A percentile compares a stretch with the other conserved stretches of the same genome.
Conservation (phyloP, 1,140 invertebrate species). For the Drosophila pruinosa region DNA sequence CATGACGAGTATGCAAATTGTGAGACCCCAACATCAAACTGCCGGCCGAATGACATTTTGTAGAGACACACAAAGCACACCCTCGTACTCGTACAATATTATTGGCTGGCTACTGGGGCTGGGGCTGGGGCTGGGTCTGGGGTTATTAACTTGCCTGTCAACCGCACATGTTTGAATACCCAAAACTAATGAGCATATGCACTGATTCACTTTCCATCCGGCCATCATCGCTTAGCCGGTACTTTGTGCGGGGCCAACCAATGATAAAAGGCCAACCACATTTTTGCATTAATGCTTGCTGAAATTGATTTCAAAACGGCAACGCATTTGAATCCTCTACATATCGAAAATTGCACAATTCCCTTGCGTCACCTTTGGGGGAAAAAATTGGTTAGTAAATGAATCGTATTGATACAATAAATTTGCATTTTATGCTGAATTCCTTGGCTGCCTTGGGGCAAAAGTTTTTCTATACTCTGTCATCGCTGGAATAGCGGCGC, state of each 20-base stretch:
- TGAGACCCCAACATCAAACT: not conserved
- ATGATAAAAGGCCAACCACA: slow-evolving; percentile 12
- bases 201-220: slow-evolving; percentile 1
- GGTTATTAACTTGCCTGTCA: slow-evolving; percentile 27
- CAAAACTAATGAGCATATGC: slow-evolving; percentile 25
- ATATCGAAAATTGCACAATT: not conserved
- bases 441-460: not conserved
- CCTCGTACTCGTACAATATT: not conserved
- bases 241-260: not conserved
- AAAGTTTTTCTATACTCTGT: not conserved
- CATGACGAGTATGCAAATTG: slow-evolving; percentile 15
- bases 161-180: slow-evolving; percentile 18
- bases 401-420: not conserved
- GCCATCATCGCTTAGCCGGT: not conserved
- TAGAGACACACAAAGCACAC: not conserved
- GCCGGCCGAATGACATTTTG: not conserved
- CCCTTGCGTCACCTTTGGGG: not conserved
- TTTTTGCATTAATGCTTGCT: slow-evolving; percentile 20
- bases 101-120: not conserved
- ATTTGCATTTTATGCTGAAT: slow-evolving; percentile 12
- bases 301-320: slow-evolving; percentile 1
- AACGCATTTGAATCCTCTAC: not conserved
- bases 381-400: slow-evolving; percentile 3
- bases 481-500: not conserved
- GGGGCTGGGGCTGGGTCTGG: not conserved